Conservation (phyloP, 1,140 invertebrate genomes). For the Dreissena polymorpha region DNA sequence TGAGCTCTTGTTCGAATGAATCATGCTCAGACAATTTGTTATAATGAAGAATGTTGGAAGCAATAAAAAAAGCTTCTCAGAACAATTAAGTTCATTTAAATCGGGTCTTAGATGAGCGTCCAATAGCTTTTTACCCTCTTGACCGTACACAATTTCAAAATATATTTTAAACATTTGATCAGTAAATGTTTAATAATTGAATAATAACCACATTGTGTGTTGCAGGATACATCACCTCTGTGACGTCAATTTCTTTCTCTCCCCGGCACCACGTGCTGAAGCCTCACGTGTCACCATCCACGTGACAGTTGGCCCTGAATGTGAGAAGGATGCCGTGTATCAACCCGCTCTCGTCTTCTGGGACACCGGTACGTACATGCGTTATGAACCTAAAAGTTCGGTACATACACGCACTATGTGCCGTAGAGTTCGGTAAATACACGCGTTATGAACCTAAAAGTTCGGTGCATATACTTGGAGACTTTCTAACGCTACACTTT, state of each 20-base stretch:
- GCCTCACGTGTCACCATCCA: slow-evolving; percentile 4
- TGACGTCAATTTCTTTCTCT: slow-evolving; percentile 21
- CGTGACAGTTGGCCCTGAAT: not conserved
- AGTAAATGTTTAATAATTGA: not conserved
- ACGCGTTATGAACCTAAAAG: too few species aligned
- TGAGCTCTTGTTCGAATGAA: too few species aligned
- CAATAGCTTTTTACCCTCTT: not conserved
- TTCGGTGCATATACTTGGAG: too few species aligned
- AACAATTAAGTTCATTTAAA: slow-evolving; percentile 6
- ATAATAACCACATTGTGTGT: not conserved
- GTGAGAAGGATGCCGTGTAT: slow-evolving; percentile 24
- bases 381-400: not conserved
- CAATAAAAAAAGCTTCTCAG: slow-evolving; percentile 2
- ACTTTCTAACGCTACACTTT: too few species aligned
- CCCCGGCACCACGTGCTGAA: slow-evolving; percentile 7
- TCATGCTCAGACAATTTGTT: too few species aligned
- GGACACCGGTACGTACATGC: slow-evolving; percentile 9
- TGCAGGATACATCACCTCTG: slow-evolving; percentile 23
- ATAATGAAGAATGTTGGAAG: too few species aligned
- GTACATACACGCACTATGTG: not conserved
- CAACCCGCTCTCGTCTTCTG: slow-evolving; percentile 32
- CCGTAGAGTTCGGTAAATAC: not conserved
- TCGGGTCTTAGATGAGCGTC: not conserved
- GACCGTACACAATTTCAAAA: slow-evolving; percentile 3
- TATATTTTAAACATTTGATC: not conserved